Conservation (phyloP, 2,888 invertebrate species). For the Charanyca ferruginea region DNA sequence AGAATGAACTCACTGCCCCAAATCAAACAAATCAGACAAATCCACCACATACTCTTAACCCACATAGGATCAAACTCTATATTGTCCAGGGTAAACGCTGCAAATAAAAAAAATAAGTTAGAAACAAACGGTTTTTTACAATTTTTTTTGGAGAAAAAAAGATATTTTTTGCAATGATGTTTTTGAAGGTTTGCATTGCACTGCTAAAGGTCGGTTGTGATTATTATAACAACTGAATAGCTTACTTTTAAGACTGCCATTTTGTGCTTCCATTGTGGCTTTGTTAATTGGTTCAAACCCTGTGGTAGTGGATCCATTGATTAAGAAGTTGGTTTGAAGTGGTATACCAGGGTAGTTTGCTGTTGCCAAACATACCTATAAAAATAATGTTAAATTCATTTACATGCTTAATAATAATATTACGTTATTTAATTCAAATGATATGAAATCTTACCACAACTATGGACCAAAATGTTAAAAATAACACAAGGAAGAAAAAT, state of each 20-base stretch:
- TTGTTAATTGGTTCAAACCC: constrained; percentile 72
- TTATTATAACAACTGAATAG: not conserved
- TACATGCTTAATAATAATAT: not conserved
- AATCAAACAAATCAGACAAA: constrained; percentile 96
- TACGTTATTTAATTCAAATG: not conserved
- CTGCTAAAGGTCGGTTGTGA: not conserved
- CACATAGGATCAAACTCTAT: constrained; percentile 95
- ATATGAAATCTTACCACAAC: constrained; percentile 93
- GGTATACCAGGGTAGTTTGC: constrained; percentile 94
- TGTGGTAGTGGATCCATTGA: constrained; percentile 78
- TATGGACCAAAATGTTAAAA: constrained; percentile 96
- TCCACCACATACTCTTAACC: constrained; percentile 98
- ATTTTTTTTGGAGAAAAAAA: too few species aligned
- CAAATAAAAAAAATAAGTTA: constrained; percentile 34
- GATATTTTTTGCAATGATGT: not conserved
- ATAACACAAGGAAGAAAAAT: constrained; percentile 94
- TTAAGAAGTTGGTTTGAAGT: constrained; percentile 83
- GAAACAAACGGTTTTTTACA: not conserved
- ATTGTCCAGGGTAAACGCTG: constrained; percentile 85
- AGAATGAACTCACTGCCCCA: constrained; percentile 99
- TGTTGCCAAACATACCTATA: constrained; percentile 94
- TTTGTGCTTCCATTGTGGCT: constrained; percentile 76
- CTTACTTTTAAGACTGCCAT: constrained; percentile 80
- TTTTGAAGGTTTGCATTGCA: not conserved
- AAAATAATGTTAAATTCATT: constrained; percentile 3